Evolutionary conservation across 2,888 invertebrate species (phyloP), one percentile per base, ranked within the genome.

Genomic region (Platynereis dumerilii): DNA sequence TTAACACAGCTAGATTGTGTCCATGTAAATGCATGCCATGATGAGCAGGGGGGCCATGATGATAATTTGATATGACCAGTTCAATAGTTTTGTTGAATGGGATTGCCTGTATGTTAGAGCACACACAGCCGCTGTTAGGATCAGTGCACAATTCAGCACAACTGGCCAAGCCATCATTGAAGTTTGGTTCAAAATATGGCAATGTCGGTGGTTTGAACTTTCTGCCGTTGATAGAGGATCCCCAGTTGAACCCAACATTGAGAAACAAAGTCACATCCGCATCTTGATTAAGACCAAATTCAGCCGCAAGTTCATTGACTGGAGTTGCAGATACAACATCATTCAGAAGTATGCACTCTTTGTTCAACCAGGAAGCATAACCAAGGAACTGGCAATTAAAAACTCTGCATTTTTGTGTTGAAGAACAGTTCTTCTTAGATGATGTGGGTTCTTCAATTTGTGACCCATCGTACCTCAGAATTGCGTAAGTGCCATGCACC

Each of bases 1-100:
- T 77, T 12, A 81, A 44, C 1, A 81, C 78, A 29, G 77, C 72
- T 65, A 80, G 80, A 3, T 74, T 75, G 61, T 80, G 78, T 0
- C 81, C 81, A 55, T 81, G 80, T 70, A 80, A 65, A 61, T 81
- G 80, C 17, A 80, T 69, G 0, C 77, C 77, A 59, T 81, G 81
- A n/a, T 77, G 72, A 29, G 20, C 15, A 17, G 12, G 20, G n/a
- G n/a, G 17, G 1, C 48, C 42, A 3, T 24, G 54, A n/a, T 66
- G 34, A 54, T 57, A 66, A 34, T 60, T 66, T 15, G 74, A 55
- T 34, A 80, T 66, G 1, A 79, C 72, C 63, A 81, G 65, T 65
- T 80, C 79, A 3, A 77, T 69, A 0, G 75, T 74, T 54, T 76
- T 72, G 1, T 69, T n/a, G n/a, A n/a, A n/a, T n/a, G n/a, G n/a